Percentiles rank a stretch among this genome's conserved stretches.
phyloP scores from a whole-genome alignment of 2,113 vertebrate genomes.

The Apeltes quadracus region DNA sequence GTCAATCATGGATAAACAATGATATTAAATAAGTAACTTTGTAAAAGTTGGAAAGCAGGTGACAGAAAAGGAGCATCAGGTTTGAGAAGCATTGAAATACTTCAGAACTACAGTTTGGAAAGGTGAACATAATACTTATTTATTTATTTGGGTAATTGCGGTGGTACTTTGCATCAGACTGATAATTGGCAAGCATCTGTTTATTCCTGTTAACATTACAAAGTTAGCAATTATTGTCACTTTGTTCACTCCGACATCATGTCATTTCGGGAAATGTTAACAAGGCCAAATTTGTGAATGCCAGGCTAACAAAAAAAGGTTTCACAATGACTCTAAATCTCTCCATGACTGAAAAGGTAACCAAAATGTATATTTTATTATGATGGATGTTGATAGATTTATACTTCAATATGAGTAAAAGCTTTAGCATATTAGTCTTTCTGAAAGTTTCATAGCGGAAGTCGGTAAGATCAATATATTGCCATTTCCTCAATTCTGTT shows the following conservation, averaged over 20 bases:
- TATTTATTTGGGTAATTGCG: neutral
- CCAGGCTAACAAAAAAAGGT: constrained; percentile 1
- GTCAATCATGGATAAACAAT: constrained; percentile 35
- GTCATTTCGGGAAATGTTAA: constrained; percentile 5
- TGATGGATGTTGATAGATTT: neutral
- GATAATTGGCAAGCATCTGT: neutral
- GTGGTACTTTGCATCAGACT: neutral
- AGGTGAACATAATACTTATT: neutral
- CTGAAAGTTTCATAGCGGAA: neutral
- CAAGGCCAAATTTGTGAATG: constrained; percentile 15
- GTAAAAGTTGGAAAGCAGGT: constrained; percentile 8
- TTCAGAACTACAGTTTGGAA: neutral
- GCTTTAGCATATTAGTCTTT: neutral
- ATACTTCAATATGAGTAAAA: neutral
- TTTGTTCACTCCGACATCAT: neutral
- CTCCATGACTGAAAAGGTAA: neutral
- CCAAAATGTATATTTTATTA: neutral
- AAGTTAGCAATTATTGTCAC: constrained; percentile 4
- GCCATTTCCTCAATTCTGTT: neutral
- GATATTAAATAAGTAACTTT: constrained; percentile 16
- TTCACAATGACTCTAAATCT: neutral
- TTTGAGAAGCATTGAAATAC: neutral
- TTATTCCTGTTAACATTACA: neutral
- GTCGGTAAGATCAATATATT: neutral
- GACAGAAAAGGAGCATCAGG: neutral